A percentile compares a stretch with the other conserved stretches of the same genome.
Conservation (phyloP, 2,113 vertebrate genomes). For the Apodemus speciosus region DNA sequence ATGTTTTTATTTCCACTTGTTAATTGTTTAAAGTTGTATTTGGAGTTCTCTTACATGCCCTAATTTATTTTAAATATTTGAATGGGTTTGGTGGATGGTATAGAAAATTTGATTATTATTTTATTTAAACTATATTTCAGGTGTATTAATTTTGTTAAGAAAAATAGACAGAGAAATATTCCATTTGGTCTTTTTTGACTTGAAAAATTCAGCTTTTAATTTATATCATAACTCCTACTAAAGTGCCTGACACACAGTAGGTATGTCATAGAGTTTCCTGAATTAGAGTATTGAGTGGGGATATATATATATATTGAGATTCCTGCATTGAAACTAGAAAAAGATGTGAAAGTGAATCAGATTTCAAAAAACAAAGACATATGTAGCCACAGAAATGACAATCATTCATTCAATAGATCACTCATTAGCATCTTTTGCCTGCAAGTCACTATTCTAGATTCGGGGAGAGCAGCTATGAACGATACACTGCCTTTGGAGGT, state of each 20-base stretch:
- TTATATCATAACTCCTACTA: slow-evolving; percentile 69
- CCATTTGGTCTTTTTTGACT: slow-evolving; percentile 26
- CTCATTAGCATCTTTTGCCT: slow-evolving; percentile 28
- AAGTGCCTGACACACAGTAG: slow-evolving; percentile 77
- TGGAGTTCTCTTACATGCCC: slow-evolving; percentile 38
- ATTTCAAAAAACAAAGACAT: slow-evolving; percentile 42
- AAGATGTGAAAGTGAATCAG: slow-evolving; percentile 5
- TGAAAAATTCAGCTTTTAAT: slow-evolving; percentile 59
- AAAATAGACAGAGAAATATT: slow-evolving; percentile 62
- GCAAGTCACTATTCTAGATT: slow-evolving; percentile 29
- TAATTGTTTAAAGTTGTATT: slow-evolving; percentile 59
- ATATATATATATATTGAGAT: slow-evolving; percentile 32
- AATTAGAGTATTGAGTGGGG: slow-evolving; percentile 38
- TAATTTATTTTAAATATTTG: slow-evolving; percentile 71
- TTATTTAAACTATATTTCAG: slow-evolving; percentile 71
- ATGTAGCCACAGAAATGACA: slow-evolving; percentile 60
- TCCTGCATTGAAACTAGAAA: slow-evolving; percentile 42
- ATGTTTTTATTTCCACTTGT: slow-evolving; percentile 61
- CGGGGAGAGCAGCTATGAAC: background rate
- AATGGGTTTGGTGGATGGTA: slow-evolving; percentile 55
- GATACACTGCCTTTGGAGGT: background rate
- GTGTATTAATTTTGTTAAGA: slow-evolving; percentile 74
- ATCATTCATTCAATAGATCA: slow-evolving; percentile 56
- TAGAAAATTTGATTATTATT: slow-evolving; percentile 57
- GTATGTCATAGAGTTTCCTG: slow-evolving; percentile 65